A percentile compares a stretch with the other conserved stretches of the same genome.
Conservation (phyloP, 2,888 invertebrate species). For the Candidula unifasciata region DNA sequence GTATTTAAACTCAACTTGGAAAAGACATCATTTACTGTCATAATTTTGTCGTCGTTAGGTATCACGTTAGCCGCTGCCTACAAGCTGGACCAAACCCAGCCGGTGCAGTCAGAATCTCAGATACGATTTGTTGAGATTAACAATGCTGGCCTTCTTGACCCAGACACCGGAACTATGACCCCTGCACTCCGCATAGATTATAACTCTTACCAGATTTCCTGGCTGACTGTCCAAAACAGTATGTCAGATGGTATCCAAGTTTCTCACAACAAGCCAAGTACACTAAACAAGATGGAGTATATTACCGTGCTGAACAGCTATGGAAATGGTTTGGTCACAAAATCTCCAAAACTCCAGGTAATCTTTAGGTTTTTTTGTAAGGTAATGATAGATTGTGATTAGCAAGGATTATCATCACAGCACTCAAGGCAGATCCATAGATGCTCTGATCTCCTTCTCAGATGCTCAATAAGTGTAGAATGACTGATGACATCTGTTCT, state of each 20-base stretch:
- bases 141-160: constrained; percentile 92
- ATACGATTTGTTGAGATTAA: constrained; percentile 67
- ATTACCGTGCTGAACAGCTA: constrained; percentile 68
- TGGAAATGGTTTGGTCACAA: constrained; percentile 90
- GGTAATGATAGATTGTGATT: too few relatives aligned
- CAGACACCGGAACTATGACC: constrained; percentile 84
- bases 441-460: too few relatives aligned
- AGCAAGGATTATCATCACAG: too few relatives aligned
- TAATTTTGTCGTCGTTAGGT: constrained; percentile 58
- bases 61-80: constrained; percentile 69
- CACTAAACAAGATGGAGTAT: constrained; percentile 86
- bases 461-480: too few relatives aligned
- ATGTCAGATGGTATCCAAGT: constrained; percentile 95
- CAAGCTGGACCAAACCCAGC: constrained; percentile 55
- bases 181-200: constrained; percentile 81
- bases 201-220: constrained; percentile 79
- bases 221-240: constrained; percentile 86
- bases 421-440: too few relatives aligned
- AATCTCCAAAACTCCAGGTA: constrained; percentile 83
- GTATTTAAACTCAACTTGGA: too few relatives aligned
- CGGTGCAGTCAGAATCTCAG: constrained; percentile 58
- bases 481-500: too few relatives aligned
- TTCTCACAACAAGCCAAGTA: constrained; percentile 93
- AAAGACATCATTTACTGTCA: not conserved
- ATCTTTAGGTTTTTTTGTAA: too few relatives aligned